Base-by-base conservation (phyloP, 1,140 invertebrate species). In the Drosophila neocordata region DNA sequence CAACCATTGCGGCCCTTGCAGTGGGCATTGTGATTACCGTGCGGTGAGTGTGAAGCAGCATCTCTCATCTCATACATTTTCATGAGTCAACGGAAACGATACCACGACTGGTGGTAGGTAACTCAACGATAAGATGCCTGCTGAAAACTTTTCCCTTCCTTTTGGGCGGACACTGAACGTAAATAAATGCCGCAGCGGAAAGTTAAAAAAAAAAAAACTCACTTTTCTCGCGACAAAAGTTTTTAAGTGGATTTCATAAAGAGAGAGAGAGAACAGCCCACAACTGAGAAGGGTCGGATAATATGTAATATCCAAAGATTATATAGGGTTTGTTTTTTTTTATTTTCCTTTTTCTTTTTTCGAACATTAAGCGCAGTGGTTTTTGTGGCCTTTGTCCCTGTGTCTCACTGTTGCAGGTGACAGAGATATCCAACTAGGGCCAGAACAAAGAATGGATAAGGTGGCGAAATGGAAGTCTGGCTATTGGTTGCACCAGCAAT, bases 231-330 rank as follows among this genome's bases (percentile, higher is more conserved):
- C 67, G 71, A 41, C n/a, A 48, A 82, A 87, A 82, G 69, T 88
- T 87, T 85, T 87, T 87, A 87, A 87, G 82, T 87, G 82, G 82
- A 87, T 87, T 88, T 70, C 75, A 82, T 79, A 73, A 81, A 68
- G 68, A 64, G n/a, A 18, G 15, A 9, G 60, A 52, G n/a, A n/a
- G n/a, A n/a, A n/a, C n/a, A n/a, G 48, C 13, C 20, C 35, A 63
- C 20, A 31, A 24, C 59, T 51, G 58, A 41, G 55, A 66, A 67
- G 63, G 55, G 51, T 65, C 20, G 78, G 74, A 88, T 87, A 87
- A 87, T 76, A 66, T 82, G 83, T 82, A 82, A 88, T 82, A 87
- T 88, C 82, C 64, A 65, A 88, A 72, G 82, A 82, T 88, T 82
- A 87, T 87, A 63, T 69, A 37, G 51, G 57, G 59, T 59, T 55